A percentile compares a stretch with the other conserved stretches of the same genome.
These are phyloP conservation scores for Microcebus murinus DNA, from an alignment of 2,113 vertebrate genomes.

Conservation along the genomic window DNA sequence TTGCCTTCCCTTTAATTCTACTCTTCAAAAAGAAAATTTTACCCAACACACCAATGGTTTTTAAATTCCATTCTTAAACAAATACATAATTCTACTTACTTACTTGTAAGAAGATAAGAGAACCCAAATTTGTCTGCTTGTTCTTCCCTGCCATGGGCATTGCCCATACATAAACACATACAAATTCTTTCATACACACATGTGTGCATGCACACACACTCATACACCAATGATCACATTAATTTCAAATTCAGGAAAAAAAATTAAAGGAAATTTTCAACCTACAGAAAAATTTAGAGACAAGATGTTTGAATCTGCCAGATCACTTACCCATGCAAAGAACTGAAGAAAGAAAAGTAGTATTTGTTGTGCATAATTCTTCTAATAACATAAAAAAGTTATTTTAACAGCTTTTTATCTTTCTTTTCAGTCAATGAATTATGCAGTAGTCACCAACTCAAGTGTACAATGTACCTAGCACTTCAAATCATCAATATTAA, in stretches of 20 bases:
- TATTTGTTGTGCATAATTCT: not conserved
- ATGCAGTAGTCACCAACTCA: not conserved
- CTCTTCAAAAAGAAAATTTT: not conserved
- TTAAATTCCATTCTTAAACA: not conserved
- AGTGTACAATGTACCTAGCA: not conserved
- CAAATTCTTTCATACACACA: not conserved
- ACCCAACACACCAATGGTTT: not conserved
- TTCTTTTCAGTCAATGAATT: not conserved
- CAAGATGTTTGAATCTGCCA: not conserved
- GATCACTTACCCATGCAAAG: not conserved
- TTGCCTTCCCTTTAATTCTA: not conserved
- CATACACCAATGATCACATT: not conserved
- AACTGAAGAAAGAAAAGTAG: not conserved
- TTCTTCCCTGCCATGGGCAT: not conserved
- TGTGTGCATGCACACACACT: not conserved
- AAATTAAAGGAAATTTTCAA: not conserved
- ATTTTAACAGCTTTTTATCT: not conserved
- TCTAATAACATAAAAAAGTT: not conserved
- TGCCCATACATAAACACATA: not conserved
- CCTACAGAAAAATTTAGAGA: not conserved
- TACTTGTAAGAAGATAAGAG: not conserved
- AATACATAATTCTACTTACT: not conserved
- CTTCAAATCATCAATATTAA: not conserved
- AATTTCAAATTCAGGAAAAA: not conserved
- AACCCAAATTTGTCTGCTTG: not conserved